Evolutionary conservation across 2,113 vertebrate species (phyloP).

Genomic region (Ciconia maguari): DNA sequence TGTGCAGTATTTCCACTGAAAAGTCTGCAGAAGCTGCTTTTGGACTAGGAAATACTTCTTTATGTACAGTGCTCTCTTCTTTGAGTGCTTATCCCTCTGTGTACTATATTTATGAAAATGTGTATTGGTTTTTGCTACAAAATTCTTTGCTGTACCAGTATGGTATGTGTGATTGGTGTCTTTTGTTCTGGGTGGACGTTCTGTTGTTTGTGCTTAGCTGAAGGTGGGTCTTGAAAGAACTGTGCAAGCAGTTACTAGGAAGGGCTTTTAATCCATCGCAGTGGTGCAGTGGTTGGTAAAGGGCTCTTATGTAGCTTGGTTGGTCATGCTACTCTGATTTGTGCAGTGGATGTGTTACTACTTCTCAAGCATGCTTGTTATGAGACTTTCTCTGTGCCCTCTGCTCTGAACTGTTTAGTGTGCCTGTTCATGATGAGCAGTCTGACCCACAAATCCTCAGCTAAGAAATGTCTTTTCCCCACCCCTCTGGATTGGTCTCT

Average conservation of each 20-base stretch:
- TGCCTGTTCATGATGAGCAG: not conserved
- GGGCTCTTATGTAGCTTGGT: not conserved
- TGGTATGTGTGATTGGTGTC: not conserved
- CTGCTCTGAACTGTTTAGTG: not conserved
- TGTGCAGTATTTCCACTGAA: not conserved
- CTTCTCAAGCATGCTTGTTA: not conserved
- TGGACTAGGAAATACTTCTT: not conserved
- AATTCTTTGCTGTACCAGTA: not conserved
- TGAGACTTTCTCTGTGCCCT: not conserved
- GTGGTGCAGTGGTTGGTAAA: not conserved
- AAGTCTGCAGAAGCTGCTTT: not conserved
- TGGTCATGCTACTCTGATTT: not conserved
- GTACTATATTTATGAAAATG: not conserved
- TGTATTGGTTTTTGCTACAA: not conserved
- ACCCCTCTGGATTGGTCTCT: not conserved
- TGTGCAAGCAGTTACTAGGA: not conserved
- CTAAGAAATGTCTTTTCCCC: not conserved
- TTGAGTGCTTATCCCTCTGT: not conserved
- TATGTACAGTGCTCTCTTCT: not conserved
- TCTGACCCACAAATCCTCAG: not conserved
- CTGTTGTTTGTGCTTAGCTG: not conserved
- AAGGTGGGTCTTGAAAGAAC: not conserved
- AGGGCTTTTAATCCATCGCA: fast-evolving
- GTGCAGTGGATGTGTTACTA: not conserved
- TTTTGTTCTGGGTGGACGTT: not conserved